A percentile compares a stretch with the other conserved stretches of the same genome.
These are phyloP conservation scores for Abrostola tripartita DNA, from an alignment of 2,888 invertebrate species.

Conservation along the genomic window DNA sequence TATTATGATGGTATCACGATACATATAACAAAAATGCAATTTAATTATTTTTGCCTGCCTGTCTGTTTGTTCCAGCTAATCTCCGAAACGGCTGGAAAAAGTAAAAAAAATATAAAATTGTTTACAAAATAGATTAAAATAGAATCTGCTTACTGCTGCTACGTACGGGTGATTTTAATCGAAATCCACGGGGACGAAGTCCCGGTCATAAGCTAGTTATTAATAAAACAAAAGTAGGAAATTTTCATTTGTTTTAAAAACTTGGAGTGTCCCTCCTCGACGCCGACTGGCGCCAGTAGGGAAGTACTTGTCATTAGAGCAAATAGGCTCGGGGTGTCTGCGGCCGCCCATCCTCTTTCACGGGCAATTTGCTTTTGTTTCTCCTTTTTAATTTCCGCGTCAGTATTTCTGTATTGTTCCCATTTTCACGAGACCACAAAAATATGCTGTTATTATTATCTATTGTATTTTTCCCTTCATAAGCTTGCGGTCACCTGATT, in stretches of 20 bases:
- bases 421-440: slow-evolving; percentile 63
- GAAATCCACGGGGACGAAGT: too few relatives aligned
- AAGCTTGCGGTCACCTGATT: slow-evolving; percentile 18
- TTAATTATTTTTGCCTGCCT: too few relatives aligned
- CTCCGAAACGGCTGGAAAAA: too few relatives aligned
- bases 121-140: too few relatives aligned
- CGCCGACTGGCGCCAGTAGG: slow-evolving; percentile 42
- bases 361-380: slow-evolving; percentile 81
- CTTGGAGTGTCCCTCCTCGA: slow-evolving; percentile 10
- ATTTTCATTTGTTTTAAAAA: slow-evolving; percentile 32
- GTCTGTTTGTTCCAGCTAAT: too few relatives aligned
- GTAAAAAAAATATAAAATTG: too few relatives aligned
- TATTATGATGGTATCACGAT: too few relatives aligned
- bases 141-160: too few relatives aligned
- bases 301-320: slow-evolving; percentile 72
- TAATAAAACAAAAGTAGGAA: slow-evolving; percentile 12
- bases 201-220: background rate
- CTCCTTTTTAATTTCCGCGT: slow-evolving; percentile 80
- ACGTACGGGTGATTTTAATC: too few relatives aligned
- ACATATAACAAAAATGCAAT: too few relatives aligned
- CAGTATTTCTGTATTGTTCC: slow-evolving; percentile 76
- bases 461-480: slow-evolving; percentile 51
- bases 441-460: slow-evolving; percentile 70
- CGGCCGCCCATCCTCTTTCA: slow-evolving; percentile 70
- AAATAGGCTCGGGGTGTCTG: slow-evolving; percentile 67